phyloP scores from a whole-genome alignment of 2,888 invertebrate species.

The Coelopa pilipes region DNA sequence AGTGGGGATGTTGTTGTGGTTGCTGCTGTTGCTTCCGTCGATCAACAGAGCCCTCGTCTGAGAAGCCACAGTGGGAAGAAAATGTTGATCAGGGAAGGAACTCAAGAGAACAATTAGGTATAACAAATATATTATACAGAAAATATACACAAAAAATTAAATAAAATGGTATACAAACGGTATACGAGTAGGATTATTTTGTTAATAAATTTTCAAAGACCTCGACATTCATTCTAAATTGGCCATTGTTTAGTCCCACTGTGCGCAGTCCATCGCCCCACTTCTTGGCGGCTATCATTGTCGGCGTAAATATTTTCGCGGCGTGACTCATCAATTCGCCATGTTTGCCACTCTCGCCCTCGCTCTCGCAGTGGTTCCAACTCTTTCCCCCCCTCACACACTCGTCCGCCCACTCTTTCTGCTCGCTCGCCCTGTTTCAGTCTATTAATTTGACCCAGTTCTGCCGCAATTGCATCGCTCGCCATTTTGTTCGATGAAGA shows the following conservation, averaged over 20 bases:
- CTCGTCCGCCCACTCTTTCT: too few relatives aligned
- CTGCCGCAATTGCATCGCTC: not conserved
- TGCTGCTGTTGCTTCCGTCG: not conserved
- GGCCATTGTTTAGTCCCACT: not conserved
- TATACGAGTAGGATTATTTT: too few relatives aligned
- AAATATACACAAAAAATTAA: too few relatives aligned
- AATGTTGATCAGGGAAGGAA: not conserved
- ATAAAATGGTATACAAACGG: too few relatives aligned
- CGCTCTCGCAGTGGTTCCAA: too few relatives aligned
- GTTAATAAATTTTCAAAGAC: too few relatives aligned
- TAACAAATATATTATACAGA: too few relatives aligned
- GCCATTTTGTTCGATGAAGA: slow-evolving; percentile 20
- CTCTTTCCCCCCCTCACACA: too few relatives aligned
- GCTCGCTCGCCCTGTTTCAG: not conserved
- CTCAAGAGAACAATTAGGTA: too few relatives aligned
- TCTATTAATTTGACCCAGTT: slow-evolving; percentile 29
- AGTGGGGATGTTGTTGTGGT: not conserved
- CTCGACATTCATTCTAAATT: too few relatives aligned
- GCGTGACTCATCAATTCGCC: slow-evolving; percentile 29
- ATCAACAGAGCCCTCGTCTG: not conserved
- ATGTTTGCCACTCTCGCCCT: slow-evolving; percentile 6
- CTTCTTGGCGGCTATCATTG: not conserved
- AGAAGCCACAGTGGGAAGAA: not conserved
- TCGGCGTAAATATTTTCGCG: slow-evolving; percentile 30
- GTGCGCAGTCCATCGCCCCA: not conserved